A percentile compares a stretch with the other conserved stretches of the same genome.
Evolutionary conservation across 2,113 vertebrate genomes (phyloP).

Genomic region (Strix uralensis): DNA sequence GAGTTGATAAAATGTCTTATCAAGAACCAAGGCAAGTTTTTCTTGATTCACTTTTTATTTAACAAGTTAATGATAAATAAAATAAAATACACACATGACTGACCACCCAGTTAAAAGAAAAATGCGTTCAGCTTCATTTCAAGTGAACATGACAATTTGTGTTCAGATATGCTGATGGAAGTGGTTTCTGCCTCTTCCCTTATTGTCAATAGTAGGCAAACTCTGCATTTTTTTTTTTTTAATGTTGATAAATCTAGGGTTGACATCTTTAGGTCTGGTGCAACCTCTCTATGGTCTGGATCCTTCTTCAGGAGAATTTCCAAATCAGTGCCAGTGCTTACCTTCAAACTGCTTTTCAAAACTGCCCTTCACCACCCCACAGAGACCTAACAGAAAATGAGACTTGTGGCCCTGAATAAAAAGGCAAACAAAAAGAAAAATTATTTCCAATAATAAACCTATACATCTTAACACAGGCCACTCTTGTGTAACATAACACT

Average conservation of each 20-base stretch:
- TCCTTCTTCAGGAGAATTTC: background rate
- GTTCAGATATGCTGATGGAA: conserved; percentile 43
- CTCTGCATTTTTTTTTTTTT: background rate
- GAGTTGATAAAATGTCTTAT: background rate
- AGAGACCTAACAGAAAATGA: background rate
- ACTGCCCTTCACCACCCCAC: background rate
- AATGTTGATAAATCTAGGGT: background rate
- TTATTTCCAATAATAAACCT: background rate
- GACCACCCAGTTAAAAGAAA: conserved; percentile 37
- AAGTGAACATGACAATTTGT: conserved; percentile 25
- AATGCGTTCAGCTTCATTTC: conserved; percentile 61
- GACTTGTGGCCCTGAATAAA: background rate
- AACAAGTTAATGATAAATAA: conserved; percentile 46
- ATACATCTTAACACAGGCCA: background rate
- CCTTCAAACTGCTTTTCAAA: background rate
- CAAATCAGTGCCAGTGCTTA: background rate
- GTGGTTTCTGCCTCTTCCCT: conserved; percentile 26
- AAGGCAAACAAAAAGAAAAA: background rate
- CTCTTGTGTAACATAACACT: background rate
- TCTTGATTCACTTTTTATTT: conserved; percentile 14
- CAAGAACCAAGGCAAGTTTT: background rate
- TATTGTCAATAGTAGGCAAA: background rate
- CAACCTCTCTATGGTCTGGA: background rate
- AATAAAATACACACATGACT: conserved; percentile 48
- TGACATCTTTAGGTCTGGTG: background rate